Conservation (phyloP, 2,113 vertebrate genomes). For the Todiramphus saurophagus region DNA sequence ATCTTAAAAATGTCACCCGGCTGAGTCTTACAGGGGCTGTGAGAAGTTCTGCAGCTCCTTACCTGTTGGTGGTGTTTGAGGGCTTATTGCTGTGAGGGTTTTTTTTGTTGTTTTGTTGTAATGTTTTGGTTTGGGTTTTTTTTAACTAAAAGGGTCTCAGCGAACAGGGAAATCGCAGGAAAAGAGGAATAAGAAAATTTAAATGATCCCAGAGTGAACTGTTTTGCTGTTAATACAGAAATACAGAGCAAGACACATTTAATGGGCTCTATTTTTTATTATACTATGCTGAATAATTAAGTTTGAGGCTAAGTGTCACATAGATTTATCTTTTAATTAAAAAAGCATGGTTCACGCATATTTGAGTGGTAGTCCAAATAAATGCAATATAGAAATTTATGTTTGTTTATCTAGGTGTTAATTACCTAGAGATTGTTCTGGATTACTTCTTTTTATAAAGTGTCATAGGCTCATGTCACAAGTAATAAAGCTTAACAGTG, state of each 20-base stretch:
- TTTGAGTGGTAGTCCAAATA: slow-evolving; percentile 99
- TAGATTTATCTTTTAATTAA: slow-evolving; percentile 99
- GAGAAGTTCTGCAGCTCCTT: slow-evolving; percentile 59
- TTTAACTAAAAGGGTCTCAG: slow-evolving; percentile 14
- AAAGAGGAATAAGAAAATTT: slow-evolving; percentile 84
- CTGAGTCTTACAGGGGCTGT: not conserved
- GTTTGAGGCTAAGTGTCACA: slow-evolving; percentile 98
- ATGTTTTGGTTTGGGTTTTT: not conserved
- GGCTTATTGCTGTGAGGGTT: not conserved
- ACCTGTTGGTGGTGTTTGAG: slow-evolving; percentile 74
- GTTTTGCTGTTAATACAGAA: slow-evolving; percentile 99
- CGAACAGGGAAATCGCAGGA: slow-evolving; percentile 69
- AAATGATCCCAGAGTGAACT: slow-evolving; percentile 95
- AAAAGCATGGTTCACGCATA: slow-evolving; percentile 99
- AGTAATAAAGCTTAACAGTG: slow-evolving; percentile 92
- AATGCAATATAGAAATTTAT: slow-evolving; percentile 99
- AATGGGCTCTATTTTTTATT: slow-evolving; percentile 99
- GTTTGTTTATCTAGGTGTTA: slow-evolving; percentile 99
- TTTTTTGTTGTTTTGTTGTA: not conserved
- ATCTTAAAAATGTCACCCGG: slow-evolving; percentile 27
- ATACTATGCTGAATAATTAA: slow-evolving; percentile 99
- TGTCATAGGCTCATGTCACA: slow-evolving; percentile 87
- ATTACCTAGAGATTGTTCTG: slow-evolving; percentile 99
- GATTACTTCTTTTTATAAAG: slow-evolving; percentile 92
- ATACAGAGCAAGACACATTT: slow-evolving; percentile 99